Evolutionary conservation across 1,140 invertebrate species (phyloP).

Genomic region (Phenacoccus solenopsis): DNA sequence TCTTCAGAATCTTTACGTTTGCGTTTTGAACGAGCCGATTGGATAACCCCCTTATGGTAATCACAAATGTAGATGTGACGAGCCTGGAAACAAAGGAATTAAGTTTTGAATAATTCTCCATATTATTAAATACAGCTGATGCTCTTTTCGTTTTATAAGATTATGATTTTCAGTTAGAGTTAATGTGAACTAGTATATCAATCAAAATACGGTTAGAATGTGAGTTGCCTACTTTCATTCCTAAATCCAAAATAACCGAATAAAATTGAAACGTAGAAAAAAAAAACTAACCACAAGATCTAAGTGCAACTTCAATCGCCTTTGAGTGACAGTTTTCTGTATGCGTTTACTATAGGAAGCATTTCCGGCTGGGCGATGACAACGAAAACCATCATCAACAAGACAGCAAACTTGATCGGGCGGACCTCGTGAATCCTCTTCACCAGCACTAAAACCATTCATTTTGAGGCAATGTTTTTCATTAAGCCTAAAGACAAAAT

Average conservation of each 20-base stretch:
- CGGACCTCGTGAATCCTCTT: constrained; percentile 68
- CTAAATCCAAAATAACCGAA: too few species aligned
- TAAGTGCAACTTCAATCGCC: constrained; percentile 75
- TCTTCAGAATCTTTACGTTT: constrained; percentile 58
- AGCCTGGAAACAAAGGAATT: constrained; percentile 45
- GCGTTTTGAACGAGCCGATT: constrained; percentile 59
- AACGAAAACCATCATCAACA: constrained; percentile 76
- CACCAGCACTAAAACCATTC: constrained; percentile 80
- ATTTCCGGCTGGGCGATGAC: constrained; percentile 77
- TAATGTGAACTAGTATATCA: too few species aligned
- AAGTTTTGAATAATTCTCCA: background rate
- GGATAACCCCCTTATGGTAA: constrained; percentile 87
- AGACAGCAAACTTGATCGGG: constrained; percentile 88
- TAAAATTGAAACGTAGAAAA: too few species aligned
- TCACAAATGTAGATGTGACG: constrained; percentile 95
- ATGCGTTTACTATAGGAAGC: constrained; percentile 93
- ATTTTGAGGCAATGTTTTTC: background rate
- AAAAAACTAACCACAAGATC: constrained; percentile 55
- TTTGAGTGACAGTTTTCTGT: constrained; percentile 71
- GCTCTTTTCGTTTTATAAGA: too few species aligned
- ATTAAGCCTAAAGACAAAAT: background rate
- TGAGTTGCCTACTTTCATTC: too few species aligned
- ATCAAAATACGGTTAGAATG: too few species aligned
- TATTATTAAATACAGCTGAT: background rate
- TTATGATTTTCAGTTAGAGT: too few species aligned